Base-by-base conservation (phyloP, 2,113 vertebrate species). In the Chaetorhynchus papuensis region DNA sequence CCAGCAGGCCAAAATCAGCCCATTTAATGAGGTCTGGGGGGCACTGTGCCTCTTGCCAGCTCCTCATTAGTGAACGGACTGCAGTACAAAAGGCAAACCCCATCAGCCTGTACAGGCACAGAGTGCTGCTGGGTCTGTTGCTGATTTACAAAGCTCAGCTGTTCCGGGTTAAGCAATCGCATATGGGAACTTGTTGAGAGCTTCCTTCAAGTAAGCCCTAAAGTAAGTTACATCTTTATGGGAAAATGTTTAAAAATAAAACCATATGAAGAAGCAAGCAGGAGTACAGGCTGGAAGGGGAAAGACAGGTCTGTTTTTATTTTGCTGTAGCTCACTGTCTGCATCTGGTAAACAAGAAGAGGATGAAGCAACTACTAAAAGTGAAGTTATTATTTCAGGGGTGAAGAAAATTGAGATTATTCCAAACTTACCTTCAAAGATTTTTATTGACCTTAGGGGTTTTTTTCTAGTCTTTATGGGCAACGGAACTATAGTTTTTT, bases 121-220 rank as follows among this genome's bases (percentile, higher is more conserved):
- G 21, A n/a, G 10, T 15, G 64, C 92, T 94, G 39, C 90, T 57
- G 85, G 76, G 87, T 71, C 94, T 95, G 94, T 8, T 96, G 88
- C 69, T 90, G 85, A 86, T 94, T 96, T 93, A 78, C 65, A 49
- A 30, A 86, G 66, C 78, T 95, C 92, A 94, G 94, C 94, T 97
- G 92, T 41, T 95, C 86, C 89, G 88, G 22, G 83, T 95, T 96
- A 96, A 90, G 69, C 60, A 84, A 33, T 64, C 0, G 0, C 95
- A 95, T 89, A 78, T 92, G 95, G 92, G 71, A 94, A 49, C 76
- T 90, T 94, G 88, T 95, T 4, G 3, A 72, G 83, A 94, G 78
- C 83, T 97, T 96, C 93, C 92, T 96, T 78, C 60, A 75, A 93
- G 88, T 96, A 95, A 96, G 96, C 93, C 85, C 68, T 96, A 92